These are phyloP conservation scores for Geophilus truncorum DNA, from an alignment of 2,888 invertebrate genomes.

Conservation along the genomic window DNA sequence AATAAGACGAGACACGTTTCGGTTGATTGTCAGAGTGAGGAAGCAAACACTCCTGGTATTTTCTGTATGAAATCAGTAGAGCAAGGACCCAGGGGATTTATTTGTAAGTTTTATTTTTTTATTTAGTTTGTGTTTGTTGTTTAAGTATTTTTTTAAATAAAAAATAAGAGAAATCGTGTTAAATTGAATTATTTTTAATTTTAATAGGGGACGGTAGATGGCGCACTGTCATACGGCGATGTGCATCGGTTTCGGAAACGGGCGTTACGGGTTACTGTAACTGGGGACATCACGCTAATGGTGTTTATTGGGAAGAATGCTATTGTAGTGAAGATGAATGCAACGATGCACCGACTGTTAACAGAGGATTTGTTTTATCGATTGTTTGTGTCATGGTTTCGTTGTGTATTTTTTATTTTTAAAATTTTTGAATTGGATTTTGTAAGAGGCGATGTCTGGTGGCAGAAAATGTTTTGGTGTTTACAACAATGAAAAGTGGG, in stretches of 20 bases:
- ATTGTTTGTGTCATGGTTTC: background rate
- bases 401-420: background rate
- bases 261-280: slow-evolving; percentile 93
- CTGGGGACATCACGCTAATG: slow-evolving; percentile 88
- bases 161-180: background rate
- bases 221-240: slow-evolving; percentile 83
- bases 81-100: slow-evolving; percentile 88
- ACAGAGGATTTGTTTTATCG: background rate
- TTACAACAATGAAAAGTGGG: too few relatives aligned
- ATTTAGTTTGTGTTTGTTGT: too few relatives aligned
- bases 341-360: slow-evolving; percentile 53
- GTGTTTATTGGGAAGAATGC: slow-evolving; percentile 95
- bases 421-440: too few relatives aligned
- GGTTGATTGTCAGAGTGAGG: slow-evolving; percentile 89
- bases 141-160: slow-evolving; percentile 42
- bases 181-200: background rate
- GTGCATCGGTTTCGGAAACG: slow-evolving; percentile 83
- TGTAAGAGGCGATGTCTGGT: too few relatives aligned
- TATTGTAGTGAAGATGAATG: slow-evolving; percentile 90
- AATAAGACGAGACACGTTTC: slow-evolving; percentile 79
- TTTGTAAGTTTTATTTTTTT: too few relatives aligned
- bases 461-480: too few relatives aligned
- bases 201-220: slow-evolving; percentile 84
- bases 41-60: slow-evolving; percentile 88
- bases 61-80: slow-evolving; percentile 94